A percentile compares a stretch with the other conserved stretches of the same genome.
These are phyloP conservation scores for Calidris pugnax DNA, from an alignment of 2,113 vertebrate species.

Conservation along the genomic window DNA sequence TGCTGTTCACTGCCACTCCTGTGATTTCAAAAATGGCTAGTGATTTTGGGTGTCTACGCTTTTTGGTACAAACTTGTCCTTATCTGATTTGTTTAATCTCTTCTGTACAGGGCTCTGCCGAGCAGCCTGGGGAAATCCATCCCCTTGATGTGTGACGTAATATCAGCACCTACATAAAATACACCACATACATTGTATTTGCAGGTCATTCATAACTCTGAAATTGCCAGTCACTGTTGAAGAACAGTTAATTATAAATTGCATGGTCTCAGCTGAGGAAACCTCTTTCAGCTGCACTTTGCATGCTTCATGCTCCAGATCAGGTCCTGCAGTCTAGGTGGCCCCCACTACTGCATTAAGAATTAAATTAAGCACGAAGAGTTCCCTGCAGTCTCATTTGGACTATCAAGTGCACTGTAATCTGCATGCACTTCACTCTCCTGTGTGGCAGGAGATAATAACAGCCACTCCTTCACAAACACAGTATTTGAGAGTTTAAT, in stretches of 20 bases:
- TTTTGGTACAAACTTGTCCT: background rate
- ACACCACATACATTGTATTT: background rate
- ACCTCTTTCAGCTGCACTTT: background rate
- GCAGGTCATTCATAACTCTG: background rate
- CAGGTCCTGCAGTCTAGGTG: background rate
- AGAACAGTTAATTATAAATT: background rate
- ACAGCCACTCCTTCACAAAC: background rate
- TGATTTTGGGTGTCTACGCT: background rate
- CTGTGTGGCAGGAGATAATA: background rate
- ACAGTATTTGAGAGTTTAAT: background rate
- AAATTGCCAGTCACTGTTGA: background rate
- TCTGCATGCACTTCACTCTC: background rate
- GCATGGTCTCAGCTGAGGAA: background rate
- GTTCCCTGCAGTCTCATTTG: background rate
- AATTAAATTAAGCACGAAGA: background rate
- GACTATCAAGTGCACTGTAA: background rate
- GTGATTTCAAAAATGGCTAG: background rate
- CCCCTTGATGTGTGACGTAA: background rate
- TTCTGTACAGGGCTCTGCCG: background rate
- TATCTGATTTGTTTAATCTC: constrained; percentile 25
- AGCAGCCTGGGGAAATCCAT: constrained; percentile 24
- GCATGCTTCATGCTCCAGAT: background rate
- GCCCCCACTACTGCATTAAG: background rate
- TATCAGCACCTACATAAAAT: background rate
- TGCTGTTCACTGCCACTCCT: background rate